Conservation (phyloP, 2,113 vertebrate species). For the Mus musculus region GRCm39 chr6:93165001-93165500, state of each 20-base stretch:
- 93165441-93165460: not conserved
- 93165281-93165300: not conserved
- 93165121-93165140: not conserved
- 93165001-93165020: not conserved
- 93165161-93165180: not conserved
- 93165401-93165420: not conserved
- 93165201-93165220: not conserved
- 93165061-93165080: not conserved
- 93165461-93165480: not conserved
- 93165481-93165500: not conserved
- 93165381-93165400: not conserved
- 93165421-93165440: not conserved
- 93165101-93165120: not conserved
- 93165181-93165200: not conserved
- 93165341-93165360: not conserved
- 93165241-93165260: not conserved
- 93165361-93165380: not conserved
- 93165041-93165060: not conserved
- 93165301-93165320: not conserved
- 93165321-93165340: not conserved
- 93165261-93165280: too few species aligned
- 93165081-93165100: not conserved
- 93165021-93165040: not conserved
- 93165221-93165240: not conserved
- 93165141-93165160: not conserved